These are phyloP conservation scores for Theonella swinhoei DNA, from an alignment of 37 sponge, comb jelly and placozoan species.

Conservation along the genomic window DNA sequence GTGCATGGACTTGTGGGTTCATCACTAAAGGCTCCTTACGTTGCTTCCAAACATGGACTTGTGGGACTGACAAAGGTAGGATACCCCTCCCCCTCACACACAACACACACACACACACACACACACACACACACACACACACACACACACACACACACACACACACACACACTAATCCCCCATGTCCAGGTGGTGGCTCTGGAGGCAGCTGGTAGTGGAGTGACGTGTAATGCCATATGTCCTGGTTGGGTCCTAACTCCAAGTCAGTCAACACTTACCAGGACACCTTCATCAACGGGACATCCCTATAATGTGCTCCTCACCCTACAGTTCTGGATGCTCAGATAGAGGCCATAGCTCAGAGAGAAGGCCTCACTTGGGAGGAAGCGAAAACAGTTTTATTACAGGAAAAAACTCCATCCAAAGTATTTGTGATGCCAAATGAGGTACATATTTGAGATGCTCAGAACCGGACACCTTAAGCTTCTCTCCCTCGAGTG, in stretches of 20 bases:
- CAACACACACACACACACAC: background rate
- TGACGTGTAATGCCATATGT: constrained; percentile 76
- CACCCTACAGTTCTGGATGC: constrained; percentile 23
- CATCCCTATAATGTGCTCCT: background rate
- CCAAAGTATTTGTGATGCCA: constrained; percentile 45
- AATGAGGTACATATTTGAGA: constrained; percentile 53
- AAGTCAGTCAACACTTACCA: constrained; percentile 32
- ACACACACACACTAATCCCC: background rate
- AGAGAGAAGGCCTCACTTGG: constrained; percentile 41
- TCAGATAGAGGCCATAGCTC: constrained; percentile 54
- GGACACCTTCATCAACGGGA: background rate
- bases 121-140: background rate
- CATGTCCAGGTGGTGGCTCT: constrained; percentile 56
- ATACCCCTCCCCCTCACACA: background rate
- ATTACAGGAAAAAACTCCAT: constrained; percentile 41
- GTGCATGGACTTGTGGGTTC: constrained; percentile 73
- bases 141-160: constrained; percentile 39
- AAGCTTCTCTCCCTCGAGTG: too few relatives aligned
- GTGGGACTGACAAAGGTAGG: constrained; percentile 74
- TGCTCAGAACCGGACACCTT: too few relatives aligned
- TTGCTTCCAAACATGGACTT: constrained; percentile 65
- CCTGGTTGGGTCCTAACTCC: constrained; percentile 74
- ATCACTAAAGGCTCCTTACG: constrained; percentile 61
- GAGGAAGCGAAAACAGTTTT: constrained; percentile 48
- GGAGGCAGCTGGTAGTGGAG: constrained; percentile 59